Evolutionary conservation across 2,797 vertebrate species (phyloP), one percentile per base, ranked within the genome.

Genomic region (Linurgus olivaceus): DNA sequence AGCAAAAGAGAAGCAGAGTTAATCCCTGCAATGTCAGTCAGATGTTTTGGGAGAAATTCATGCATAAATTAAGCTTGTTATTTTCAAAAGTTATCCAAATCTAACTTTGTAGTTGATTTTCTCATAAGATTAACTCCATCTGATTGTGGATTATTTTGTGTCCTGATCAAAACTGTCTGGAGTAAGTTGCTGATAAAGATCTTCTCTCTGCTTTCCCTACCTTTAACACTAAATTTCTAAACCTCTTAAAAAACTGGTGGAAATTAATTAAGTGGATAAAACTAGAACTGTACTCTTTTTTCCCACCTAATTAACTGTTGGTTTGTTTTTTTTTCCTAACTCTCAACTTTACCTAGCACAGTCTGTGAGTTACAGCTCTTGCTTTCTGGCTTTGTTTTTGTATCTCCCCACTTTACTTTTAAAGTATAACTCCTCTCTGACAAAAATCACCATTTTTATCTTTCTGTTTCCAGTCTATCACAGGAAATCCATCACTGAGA

Each of bases 261-360:
- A 93, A 93, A 82, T 74, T 58, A 83, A 83, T 92, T 81, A 93
- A 70, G 17, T 83, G 51, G 13, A n/a, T 76, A 42, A 81, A 94
- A 84, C 44, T 75, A 33, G 73, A 93, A 86, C 19, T 77, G 54
- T 47, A 28, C 6, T 79, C 33, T 35, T 63, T 94, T 23, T 67
- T 93, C 92, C 15, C 9, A 51, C 28, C 14, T 71, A 83, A 92
- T 86, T 85, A 79, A 67, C 19, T 47, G 26, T 50, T 11, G 26
- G 8, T 8, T 29, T 21, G 37, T 12, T 54, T 33, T 57, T 57
- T 25, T 82, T 23, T 2, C 16, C 20, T 72, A 76, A 73, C 29
- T 79, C 51, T 66, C 75, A 82, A 38, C 25, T 67, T 65, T 73
- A 91, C 40, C 45, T 61, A 68, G 29, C 25, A 45, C 5, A 76